Conservation (phyloP, 2,888 invertebrate species). For the Megalurothrips usitatus region DNA sequence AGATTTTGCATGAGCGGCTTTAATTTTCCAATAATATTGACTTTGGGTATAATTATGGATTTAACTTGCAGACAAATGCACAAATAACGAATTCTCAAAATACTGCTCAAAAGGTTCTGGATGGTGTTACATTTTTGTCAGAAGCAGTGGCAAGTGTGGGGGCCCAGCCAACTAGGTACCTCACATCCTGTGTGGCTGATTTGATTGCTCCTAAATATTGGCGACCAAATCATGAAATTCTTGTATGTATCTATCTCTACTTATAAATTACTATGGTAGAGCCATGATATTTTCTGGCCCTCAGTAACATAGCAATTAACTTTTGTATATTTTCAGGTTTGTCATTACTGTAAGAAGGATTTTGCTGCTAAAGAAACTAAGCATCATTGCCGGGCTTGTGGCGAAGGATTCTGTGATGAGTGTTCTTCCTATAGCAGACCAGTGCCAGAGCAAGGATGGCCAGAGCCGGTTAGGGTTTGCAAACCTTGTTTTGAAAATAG, state of each 20-base stretch:
- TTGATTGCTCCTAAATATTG: constrained; percentile 74
- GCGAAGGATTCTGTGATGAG: constrained; percentile 70
- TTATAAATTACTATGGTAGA: background rate
- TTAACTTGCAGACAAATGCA: constrained; percentile 44
- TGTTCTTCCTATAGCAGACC: constrained; percentile 64
- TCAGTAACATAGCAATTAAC: background rate
- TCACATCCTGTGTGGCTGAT: constrained; percentile 71
- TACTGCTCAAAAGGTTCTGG: constrained; percentile 61
- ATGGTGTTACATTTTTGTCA: constrained; percentile 59
- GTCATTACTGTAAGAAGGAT: constrained; percentile 58
- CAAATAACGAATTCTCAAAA: constrained; percentile 47
- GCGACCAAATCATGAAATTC: constrained; percentile 71
- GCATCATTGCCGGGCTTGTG: constrained; percentile 74
- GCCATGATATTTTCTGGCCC: background rate
- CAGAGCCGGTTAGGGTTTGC: constrained; percentile 66
- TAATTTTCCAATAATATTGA: background rate
- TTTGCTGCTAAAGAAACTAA: constrained; percentile 57
- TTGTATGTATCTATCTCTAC: constrained; percentile 49
- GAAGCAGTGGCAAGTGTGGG: constrained; percentile 61
- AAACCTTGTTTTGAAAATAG: constrained; percentile 54
- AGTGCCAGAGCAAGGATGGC: constrained; percentile 70
- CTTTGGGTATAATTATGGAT: constrained; percentile 9
- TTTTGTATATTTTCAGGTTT: constrained; percentile 50
- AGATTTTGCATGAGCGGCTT: constrained; percentile 39
- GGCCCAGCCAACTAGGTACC: constrained; percentile 63